Evolutionary conservation across 2,888 invertebrate genomes (phyloP).

Genomic region (Cacoxenus indagator): DNA sequence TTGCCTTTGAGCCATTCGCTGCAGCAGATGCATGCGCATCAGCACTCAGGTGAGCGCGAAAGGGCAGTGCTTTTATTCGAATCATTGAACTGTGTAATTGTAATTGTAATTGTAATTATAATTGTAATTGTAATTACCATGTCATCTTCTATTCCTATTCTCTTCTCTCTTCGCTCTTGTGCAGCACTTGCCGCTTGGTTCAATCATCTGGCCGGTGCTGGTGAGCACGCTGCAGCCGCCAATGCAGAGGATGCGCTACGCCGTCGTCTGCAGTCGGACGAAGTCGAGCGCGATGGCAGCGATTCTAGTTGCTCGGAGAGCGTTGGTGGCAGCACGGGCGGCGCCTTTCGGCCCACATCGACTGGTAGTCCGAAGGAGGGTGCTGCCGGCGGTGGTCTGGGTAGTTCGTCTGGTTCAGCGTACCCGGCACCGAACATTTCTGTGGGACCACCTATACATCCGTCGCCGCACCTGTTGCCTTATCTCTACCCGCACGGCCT

Average conservation of each 20-base stretch:
- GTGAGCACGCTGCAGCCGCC: conserved; percentile 72
- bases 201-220: conserved; percentile 73
- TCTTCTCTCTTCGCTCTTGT: conserved; percentile 19
- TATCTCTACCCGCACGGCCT: conserved; percentile 93
- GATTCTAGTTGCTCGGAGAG: conserved; percentile 82
- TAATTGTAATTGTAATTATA: not conserved
- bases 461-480: conserved; percentile 88
- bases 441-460: conserved; percentile 93
- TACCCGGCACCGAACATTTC: conserved; percentile 94
- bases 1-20: conserved; percentile 73
- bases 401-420: conserved; percentile 69
- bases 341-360: conserved; percentile 71
- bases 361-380: conserved; percentile 74
- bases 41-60: conserved; percentile 70
- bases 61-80: not conserved
- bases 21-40: conserved; percentile 72
- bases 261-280: conserved; percentile 74
- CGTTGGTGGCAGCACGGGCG: conserved; percentile 71
- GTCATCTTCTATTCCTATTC: not conserved
- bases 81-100: not conserved
- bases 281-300: conserved; percentile 78
- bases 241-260: conserved; percentile 69
- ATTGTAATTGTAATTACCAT: not conserved
- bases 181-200: conserved; percentile 76
- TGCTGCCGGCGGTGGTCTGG: conserved; percentile 54